Evolutionary conservation across 1,140 invertebrate genomes (phyloP).

Genomic region (Colletes latitarsis): DNA sequence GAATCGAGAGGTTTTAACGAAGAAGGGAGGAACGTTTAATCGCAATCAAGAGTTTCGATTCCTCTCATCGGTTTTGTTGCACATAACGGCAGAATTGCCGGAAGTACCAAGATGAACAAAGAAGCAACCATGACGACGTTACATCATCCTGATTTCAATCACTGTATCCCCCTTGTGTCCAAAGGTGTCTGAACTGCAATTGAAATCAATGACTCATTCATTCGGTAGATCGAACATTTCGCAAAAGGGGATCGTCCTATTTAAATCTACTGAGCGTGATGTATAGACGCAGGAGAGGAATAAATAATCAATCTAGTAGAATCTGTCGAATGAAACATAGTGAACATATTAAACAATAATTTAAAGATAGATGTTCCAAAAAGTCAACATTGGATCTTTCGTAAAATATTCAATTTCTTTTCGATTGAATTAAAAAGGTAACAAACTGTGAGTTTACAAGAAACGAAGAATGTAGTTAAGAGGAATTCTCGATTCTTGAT

Average conservation of each 20-base stretch:
- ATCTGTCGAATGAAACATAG: no score
- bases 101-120: background rate
- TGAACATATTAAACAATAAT: no score
- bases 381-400: no score
- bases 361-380: no score
- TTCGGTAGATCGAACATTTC: background rate
- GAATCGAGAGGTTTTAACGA: no score
- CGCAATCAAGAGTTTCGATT: background rate
- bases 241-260: background rate
- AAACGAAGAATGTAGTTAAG: no score
- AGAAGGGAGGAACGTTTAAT: background rate
- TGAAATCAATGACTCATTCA: conserved; percentile 40
- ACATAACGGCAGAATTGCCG: background rate
- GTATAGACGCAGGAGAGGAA: no score
- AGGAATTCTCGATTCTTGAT: no score
- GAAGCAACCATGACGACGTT: conserved; percentile 33
- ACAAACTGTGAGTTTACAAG: no score
- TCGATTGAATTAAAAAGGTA: no score
- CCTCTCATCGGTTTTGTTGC: background rate
- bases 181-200: conserved; percentile 14
- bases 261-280: background rate
- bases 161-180: conserved; percentile 34
- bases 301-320: background rate
- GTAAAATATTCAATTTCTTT: no score
- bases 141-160: conserved; percentile 55